Evolutionary conservation across 2,113 vertebrate species (phyloP).

Genomic region (Grammomys surdaster): DNA sequence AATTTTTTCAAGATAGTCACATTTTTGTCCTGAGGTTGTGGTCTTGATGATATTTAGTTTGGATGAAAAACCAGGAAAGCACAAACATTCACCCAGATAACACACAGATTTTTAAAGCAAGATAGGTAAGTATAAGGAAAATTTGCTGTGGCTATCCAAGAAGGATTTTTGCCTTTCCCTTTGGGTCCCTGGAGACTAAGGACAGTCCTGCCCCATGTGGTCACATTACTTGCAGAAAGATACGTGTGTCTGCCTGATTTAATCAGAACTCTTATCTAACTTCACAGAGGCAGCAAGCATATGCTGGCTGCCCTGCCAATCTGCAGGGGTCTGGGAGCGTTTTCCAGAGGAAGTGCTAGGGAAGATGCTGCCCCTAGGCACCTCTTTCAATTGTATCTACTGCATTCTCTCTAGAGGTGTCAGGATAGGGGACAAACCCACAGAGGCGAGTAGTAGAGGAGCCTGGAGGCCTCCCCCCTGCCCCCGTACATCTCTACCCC

Average conservation of each 20-base stretch:
- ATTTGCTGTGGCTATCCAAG: background rate
- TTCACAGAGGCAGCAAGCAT: background rate
- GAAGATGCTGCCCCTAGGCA: background rate
- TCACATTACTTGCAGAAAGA: background rate
- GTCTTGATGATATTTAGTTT: background rate
- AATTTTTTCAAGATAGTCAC: background rate
- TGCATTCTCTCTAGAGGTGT: background rate
- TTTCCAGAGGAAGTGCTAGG: background rate
- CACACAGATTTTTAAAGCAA: background rate
- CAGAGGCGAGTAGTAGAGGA: background rate
- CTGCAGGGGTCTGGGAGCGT: background rate
- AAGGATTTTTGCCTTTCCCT: background rate
- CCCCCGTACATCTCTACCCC: background rate
- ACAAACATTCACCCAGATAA: background rate
- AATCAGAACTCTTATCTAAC: background rate
- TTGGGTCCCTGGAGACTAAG: background rate
- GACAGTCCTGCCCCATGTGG: background rate
- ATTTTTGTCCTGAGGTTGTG: background rate
- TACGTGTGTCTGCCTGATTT: background rate
- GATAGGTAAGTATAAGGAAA: background rate
- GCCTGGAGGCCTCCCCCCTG: background rate
- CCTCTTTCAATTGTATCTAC: background rate
- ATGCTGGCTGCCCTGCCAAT: background rate
- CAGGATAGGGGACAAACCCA: background rate
- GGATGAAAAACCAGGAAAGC: background rate